Percentiles rank a stretch among this genome's conserved stretches.
Evolutionary conservation across 2,113 vertebrate species (phyloP).

Genomic region (Athene noctua): DNA sequence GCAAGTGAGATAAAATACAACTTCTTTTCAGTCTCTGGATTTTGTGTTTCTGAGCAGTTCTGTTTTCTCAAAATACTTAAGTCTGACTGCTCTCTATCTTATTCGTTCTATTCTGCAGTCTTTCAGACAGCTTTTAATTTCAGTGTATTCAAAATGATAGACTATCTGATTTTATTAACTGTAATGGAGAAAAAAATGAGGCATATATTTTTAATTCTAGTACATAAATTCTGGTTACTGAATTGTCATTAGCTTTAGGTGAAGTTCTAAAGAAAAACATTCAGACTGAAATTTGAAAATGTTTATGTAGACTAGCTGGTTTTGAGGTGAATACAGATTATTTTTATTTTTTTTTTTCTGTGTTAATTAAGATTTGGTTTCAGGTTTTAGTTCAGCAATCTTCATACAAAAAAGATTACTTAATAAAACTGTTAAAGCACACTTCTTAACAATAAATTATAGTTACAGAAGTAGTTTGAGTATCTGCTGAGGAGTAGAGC

Average conservation of each 20-base stretch:
- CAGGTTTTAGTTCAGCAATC: neutral
- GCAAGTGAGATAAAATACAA: neutral
- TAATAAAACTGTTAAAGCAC: neutral
- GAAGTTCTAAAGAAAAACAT: neutral
- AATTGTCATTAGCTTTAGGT: neutral
- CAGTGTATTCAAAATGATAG: neutral
- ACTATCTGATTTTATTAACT: neutral
- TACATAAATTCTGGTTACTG: neutral
- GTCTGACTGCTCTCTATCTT: neutral
- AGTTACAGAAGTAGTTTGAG: neutral
- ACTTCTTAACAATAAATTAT: neutral
- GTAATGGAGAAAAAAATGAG: neutral
- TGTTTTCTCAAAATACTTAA: neutral
- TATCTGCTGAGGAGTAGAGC: neutral
- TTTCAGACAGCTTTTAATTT: neutral
- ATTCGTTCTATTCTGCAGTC: neutral
- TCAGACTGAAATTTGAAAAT: neutral
- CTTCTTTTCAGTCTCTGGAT: neutral
- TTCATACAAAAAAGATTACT: neutral
- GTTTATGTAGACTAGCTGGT: neutral
- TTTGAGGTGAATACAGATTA: neutral
- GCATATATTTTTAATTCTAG: neutral
- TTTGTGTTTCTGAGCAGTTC: neutral
- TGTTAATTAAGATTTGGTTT: neutral
- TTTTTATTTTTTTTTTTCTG: neutral